Conservation (phyloP, 2,797 vertebrate genomes). For the Iguana delicatissima region DNA sequence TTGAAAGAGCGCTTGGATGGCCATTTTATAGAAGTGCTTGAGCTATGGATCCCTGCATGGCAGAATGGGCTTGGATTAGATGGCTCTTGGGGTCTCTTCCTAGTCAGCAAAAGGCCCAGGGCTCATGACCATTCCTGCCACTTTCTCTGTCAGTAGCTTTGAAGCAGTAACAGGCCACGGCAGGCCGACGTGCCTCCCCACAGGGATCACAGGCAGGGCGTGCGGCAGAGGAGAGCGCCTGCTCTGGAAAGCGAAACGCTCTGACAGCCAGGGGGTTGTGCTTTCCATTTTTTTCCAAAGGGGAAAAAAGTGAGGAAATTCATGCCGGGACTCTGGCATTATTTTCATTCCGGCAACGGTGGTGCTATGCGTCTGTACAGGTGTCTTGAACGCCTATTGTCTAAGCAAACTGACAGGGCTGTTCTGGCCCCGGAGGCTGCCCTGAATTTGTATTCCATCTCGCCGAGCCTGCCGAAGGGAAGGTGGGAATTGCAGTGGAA, state of each 20-base stretch:
- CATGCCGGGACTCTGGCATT: background rate
- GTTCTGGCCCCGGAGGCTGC: background rate
- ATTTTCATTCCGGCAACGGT: rapidly evolving
- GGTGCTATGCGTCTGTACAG: slow-evolving; percentile 35
- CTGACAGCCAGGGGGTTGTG: background rate
- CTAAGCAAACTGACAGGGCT: slow-evolving; percentile 18
- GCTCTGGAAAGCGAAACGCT: background rate
- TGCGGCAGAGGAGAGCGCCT: rapidly evolving
- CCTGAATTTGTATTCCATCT: slow-evolving; percentile 48
- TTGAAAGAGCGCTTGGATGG: too few relatives aligned
- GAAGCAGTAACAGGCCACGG: background rate
- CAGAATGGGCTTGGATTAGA: too few relatives aligned
- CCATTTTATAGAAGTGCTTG: too few relatives aligned
- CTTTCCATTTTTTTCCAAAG: background rate
- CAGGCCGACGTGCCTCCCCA: background rate
- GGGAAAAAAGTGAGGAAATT: rapidly evolving
- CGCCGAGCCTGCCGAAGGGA: slow-evolving; percentile 41
- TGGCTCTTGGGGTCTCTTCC: too few relatives aligned
- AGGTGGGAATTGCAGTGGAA: slow-evolving; percentile 65
- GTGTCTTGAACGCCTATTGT: slow-evolving; percentile 43
- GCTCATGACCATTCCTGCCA: too few relatives aligned
- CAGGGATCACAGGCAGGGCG: background rate
- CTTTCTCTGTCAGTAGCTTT: too few relatives aligned
- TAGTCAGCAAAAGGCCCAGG: background rate
- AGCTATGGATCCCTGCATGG: too few relatives aligned